Evolutionary conservation across 1,140 invertebrate genomes (phyloP).

Genomic region (Drosophila burlai): DNA sequence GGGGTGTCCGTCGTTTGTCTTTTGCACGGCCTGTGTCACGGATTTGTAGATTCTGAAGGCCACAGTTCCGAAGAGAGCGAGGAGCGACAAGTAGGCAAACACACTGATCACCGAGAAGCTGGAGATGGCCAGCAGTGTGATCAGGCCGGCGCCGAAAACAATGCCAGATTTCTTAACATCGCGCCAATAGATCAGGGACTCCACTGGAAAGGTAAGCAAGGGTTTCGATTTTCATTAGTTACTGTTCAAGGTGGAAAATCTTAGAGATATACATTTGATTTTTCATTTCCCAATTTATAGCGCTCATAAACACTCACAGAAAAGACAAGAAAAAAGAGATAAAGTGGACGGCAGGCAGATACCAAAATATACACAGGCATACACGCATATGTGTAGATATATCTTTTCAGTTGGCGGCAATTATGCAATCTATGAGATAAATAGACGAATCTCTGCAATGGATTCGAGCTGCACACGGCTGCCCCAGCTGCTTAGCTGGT

Average conservation of each 20-base stretch:
- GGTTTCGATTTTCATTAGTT: conserved; percentile 8
- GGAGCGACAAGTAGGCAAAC: conserved; percentile 95
- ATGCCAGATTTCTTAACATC: conserved; percentile 97
- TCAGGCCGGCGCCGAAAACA: conserved; percentile 94
- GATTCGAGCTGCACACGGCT: conserved; percentile 28
- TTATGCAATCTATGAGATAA: conserved; percentile 80
- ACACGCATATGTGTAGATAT: conserved; percentile 31
- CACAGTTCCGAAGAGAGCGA: conserved; percentile 93
- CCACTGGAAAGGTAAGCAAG: conserved; percentile 90
- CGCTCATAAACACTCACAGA: conserved; percentile 33
- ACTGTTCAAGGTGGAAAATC: not conserved
- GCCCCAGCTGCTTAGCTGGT: conserved; percentile 47
- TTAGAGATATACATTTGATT: conserved; percentile 4
- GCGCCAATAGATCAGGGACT: conserved; percentile 98
- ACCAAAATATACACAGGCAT: conserved; percentile 46
- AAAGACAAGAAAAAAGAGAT: conserved; percentile 17
- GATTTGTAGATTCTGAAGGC: conserved; percentile 98
- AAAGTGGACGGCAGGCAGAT: conserved; percentile 35
- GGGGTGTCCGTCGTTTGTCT: conserved; percentile 98
- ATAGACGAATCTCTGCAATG: conserved; percentile 35
- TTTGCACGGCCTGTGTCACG: conserved; percentile 97
- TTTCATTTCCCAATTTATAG: conserved; percentile 28
- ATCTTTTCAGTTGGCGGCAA: conserved; percentile 59
- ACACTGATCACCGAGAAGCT: conserved; percentile 98
- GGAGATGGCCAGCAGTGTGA: conserved; percentile 95